A percentile compares a stretch with the other conserved stretches of the same genome.
Conservation (phyloP, 2,888 invertebrate species). For the Drosophila demipolita region DNA sequence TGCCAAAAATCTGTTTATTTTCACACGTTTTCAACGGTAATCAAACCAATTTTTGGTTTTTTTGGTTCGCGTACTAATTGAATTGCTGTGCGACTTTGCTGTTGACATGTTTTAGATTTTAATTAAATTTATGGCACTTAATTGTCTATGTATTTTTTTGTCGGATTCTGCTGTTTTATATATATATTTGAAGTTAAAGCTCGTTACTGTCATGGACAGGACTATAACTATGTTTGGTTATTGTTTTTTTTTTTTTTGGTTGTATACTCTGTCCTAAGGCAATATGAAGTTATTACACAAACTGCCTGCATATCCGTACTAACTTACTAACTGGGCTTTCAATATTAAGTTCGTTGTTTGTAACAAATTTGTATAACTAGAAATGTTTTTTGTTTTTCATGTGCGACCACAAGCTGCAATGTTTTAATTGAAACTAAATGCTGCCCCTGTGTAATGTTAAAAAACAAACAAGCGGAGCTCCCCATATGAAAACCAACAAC, state of each 20-base stretch:
- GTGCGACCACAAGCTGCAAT: slow-evolving; percentile 74
- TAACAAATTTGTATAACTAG: slow-evolving; percentile 44
- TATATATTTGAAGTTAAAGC: slow-evolving; percentile 48
- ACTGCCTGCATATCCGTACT: slow-evolving; percentile 14
- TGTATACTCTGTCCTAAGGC: slow-evolving; percentile 16
- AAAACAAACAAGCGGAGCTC: slow-evolving; percentile 62
- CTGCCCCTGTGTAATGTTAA: slow-evolving; percentile 73
- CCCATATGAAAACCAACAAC: background rate
- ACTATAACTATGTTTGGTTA: background rate
- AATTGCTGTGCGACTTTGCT: slow-evolving; percentile 60
- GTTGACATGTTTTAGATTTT: slow-evolving; percentile 73
- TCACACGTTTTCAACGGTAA: slow-evolving; percentile 40
- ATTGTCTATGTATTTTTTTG: slow-evolving; percentile 10
- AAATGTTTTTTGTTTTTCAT: slow-evolving; percentile 51
- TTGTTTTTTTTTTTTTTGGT: too few relatives aligned
- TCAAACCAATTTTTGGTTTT: slow-evolving; percentile 30
- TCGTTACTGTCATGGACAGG: slow-evolving; percentile 47
- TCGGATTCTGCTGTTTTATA: slow-evolving; percentile 32
- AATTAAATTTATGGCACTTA: slow-evolving; percentile 68
- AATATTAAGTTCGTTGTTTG: slow-evolving; percentile 13
- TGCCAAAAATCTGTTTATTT: slow-evolving; percentile 25
- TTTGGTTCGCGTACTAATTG: slow-evolving; percentile 60
- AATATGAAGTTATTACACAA: slow-evolving; percentile 58
- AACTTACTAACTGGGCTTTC: slow-evolving; percentile 31
- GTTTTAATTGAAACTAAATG: slow-evolving; percentile 81